phyloP scores from a whole-genome alignment of 2,888 invertebrate genomes.

The Protophormia terraenovae region DNA sequence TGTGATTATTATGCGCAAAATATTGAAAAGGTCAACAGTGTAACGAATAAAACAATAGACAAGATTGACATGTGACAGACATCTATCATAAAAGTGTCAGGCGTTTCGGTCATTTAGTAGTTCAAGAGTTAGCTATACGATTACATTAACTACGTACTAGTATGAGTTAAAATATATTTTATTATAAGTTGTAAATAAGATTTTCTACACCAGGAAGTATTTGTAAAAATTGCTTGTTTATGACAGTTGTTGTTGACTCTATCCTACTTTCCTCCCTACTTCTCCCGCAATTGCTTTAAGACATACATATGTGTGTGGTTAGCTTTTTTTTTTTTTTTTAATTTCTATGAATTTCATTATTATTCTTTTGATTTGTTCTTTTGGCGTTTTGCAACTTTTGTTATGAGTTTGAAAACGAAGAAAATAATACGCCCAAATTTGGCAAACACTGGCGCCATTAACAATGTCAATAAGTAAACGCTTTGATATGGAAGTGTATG shows the following conservation, averaged over 20 bases:
- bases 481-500: constrained; percentile 28
- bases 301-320: constrained; percentile 27
- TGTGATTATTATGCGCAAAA: constrained; percentile 11
- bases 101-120: constrained; percentile 39
- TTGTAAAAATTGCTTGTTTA: constrained; percentile 56
- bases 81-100: constrained; percentile 55
- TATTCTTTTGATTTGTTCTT: constrained; percentile 60
- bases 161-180: not conserved
- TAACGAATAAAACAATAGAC: constrained; percentile 9
- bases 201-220: constrained; percentile 59
- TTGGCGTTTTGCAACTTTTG: constrained; percentile 34
- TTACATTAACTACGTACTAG: not conserved
- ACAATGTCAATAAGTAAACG: constrained; percentile 51
- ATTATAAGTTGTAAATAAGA: not conserved
- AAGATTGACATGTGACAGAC: constrained; percentile 53
- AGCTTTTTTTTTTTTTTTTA: not conserved
- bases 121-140: constrained; percentile 17
- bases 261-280: not conserved
- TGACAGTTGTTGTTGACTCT: constrained; percentile 32
- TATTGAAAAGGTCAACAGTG: constrained; percentile 60
- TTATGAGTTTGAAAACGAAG: constrained; percentile 35
- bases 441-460: constrained; percentile 68
- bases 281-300: not conserved
- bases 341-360: constrained; percentile 65
- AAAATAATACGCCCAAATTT: constrained; percentile 68